Base-by-base conservation (phyloP, 2,888 invertebrate species). In the Melanchra persicariae region DNA sequence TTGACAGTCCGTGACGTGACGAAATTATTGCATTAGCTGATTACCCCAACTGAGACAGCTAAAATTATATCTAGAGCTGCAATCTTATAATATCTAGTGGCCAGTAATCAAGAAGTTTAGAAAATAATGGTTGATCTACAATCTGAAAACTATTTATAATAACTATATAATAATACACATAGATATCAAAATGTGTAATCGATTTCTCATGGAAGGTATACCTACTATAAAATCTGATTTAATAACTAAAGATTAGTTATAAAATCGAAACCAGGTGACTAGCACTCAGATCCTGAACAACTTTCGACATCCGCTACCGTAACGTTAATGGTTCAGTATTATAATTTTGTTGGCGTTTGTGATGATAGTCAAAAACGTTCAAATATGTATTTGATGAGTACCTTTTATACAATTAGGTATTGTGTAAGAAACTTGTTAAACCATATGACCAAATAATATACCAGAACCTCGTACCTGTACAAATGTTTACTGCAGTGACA, bases 201-300 rank as follows among this genome's bases (percentile, higher is more conserved):
- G 30, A 51, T 52, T 65, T 61, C 45, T 47, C 17, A 57, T 26
- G 22, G 43, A 45, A 52, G 40, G 7, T 51, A 51, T 45, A 34
- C 45, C 45, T 19, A 45, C 26, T 45, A 59, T 54, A 64, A 30
- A 52, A 78, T 63, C 52, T 34, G 45, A 70, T 71, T 62, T 61
- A 70, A 66, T 63, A 66, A 65, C 52, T 40, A 55, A 40, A 60
- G 58, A 76, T 75, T 70, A 59, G 47, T 66, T 73, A 55, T 68
- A 59, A 82, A 81, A 82, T 72, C 51, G 52, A 67, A 83, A 72
- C 77, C 70, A 76, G 84, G 74, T 79, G 69, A 82, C 72, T 82
- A 73, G 70, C 72, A 71, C 66, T 73, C 62, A 66, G 69, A 79
- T 82, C 59, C 77, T 82, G 84, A 77, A 69, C 80, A 75, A 80